These are phyloP conservation scores for Coremacera marginata DNA, from an alignment of 2,888 invertebrate species.

Conservation along the genomic window DNA sequence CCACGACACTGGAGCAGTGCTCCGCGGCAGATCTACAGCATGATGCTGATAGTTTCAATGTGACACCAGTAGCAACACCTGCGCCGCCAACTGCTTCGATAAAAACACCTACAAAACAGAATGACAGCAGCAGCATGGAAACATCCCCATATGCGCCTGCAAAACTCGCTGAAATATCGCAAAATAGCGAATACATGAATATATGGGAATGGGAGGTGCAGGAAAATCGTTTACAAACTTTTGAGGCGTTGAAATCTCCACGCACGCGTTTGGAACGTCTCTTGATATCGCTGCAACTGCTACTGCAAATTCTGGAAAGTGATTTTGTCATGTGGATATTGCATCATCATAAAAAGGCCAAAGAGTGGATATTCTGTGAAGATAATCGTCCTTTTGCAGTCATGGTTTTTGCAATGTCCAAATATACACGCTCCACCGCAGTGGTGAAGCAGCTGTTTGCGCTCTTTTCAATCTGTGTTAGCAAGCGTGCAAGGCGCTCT, in stretches of 20 bases:
- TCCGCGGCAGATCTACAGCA: slow-evolving; percentile 47
- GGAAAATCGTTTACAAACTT: slow-evolving; percentile 52
- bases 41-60: neutral
- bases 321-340: slow-evolving; percentile 73
- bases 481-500: slow-evolving; percentile 52
- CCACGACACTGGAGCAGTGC: slow-evolving; percentile 52
- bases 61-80: neutral
- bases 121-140: slow-evolving; percentile 35
- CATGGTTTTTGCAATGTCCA: slow-evolving; percentile 56
- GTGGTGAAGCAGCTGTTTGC: slow-evolving; percentile 58
- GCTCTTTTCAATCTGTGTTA: slow-evolving; percentile 56
- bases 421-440: slow-evolving; percentile 52
- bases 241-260: slow-evolving; percentile 52
- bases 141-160: neutral
- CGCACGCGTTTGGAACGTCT: slow-evolving; percentile 71
- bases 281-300: slow-evolving; percentile 70
- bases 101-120: neutral
- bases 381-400: slow-evolving; percentile 60
- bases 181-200: slow-evolving; percentile 51
- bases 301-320: slow-evolving; percentile 72
- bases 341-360: slow-evolving; percentile 66
- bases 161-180: neutral
- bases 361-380: slow-evolving; percentile 56
- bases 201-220: slow-evolving; percentile 61
- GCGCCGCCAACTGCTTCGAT: neutral